Percentiles rank a stretch among this genome's conserved stretches.
These are phyloP conservation scores for Bradysia coprophila DNA, from an alignment of 1,140 invertebrate genomes.

Conservation along the genomic window DNA sequence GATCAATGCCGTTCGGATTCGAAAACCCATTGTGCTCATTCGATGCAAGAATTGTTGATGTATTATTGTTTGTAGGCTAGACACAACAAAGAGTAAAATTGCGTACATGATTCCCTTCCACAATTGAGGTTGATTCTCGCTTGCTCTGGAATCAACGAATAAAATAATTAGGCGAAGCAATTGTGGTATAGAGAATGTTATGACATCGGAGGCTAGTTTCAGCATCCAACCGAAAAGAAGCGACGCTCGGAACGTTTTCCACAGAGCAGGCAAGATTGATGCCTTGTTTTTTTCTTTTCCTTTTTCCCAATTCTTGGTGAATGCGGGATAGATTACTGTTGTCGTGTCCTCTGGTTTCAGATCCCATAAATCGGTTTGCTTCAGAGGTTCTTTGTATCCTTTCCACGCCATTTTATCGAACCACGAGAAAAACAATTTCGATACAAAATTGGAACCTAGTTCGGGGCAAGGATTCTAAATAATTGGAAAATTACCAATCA, in stretches of 20 bases:
- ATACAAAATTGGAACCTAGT: conserved; percentile 68
- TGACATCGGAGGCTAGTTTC: conserved; percentile 66
- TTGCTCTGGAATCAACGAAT: conserved; percentile 13
- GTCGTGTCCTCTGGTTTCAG: conserved; percentile 72
- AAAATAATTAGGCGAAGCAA: conserved; percentile 35
- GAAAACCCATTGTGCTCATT: conserved; percentile 81
- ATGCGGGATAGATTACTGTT: conserved; percentile 55
- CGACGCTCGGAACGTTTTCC: conserved; percentile 62
- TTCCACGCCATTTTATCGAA: conserved; percentile 67
- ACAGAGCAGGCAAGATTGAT: conserved; percentile 53
- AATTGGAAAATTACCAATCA: background rate
- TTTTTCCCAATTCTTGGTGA: conserved; percentile 62
- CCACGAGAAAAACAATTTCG: conserved; percentile 78
- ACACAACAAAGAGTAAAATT: conserved; percentile 53
- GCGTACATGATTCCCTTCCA: conserved; percentile 52
- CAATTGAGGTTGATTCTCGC: conserved; percentile 29
- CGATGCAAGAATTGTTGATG: conserved; percentile 77
- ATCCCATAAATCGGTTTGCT: conserved; percentile 71
- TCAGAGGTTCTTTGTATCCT: conserved; percentile 68
- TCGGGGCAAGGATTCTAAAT: conserved; percentile 75
- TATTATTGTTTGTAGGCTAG: conserved; percentile 71
- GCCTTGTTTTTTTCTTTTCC: conserved; percentile 43
- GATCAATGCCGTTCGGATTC: conserved; percentile 78
- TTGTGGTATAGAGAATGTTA: conserved; percentile 79
- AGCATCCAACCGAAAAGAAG: conserved; percentile 64